Evolutionary conservation across 2,797 vertebrate species (phyloP).

Genomic region (Hirundo rustica): DNA sequence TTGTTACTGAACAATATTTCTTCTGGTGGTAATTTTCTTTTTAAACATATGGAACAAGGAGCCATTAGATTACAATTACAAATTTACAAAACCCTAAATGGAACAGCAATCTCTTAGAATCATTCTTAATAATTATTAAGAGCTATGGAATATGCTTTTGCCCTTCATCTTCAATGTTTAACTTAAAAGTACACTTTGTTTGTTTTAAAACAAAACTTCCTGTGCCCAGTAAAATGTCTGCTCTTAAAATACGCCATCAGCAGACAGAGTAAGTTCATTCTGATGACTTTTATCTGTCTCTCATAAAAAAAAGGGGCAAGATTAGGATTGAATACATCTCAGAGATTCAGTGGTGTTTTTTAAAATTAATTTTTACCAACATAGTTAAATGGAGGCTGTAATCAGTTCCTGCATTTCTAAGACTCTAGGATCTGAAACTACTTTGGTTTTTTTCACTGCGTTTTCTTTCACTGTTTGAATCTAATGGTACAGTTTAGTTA

Average conservation of each 20-base stretch:
- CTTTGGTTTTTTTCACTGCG: background rate
- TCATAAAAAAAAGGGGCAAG: background rate
- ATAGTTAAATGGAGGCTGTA: background rate
- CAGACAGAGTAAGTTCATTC: background rate
- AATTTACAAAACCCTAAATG: background rate
- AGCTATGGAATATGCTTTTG: background rate
- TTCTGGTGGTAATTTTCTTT: background rate
- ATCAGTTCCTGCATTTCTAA: background rate
- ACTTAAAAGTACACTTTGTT: background rate
- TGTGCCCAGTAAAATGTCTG: background rate
- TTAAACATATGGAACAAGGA: background rate
- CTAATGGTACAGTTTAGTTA: background rate
- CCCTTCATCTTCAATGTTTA: background rate
- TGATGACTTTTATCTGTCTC: background rate
- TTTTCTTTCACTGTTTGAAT: background rate
- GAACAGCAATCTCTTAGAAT: background rate
- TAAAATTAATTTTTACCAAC: background rate
- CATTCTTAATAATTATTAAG: background rate
- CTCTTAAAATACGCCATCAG: background rate
- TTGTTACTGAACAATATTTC: background rate
- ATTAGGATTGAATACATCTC: background rate
- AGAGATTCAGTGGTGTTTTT: background rate
- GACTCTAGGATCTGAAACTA: background rate
- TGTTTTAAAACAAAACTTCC: background rate
- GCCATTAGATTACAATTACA: background rate